Percentiles rank a stretch among this genome's conserved stretches.
Evolutionary conservation across 2,113 vertebrate genomes (phyloP).

Genomic region (Dissostichus mawsoni): DNA sequence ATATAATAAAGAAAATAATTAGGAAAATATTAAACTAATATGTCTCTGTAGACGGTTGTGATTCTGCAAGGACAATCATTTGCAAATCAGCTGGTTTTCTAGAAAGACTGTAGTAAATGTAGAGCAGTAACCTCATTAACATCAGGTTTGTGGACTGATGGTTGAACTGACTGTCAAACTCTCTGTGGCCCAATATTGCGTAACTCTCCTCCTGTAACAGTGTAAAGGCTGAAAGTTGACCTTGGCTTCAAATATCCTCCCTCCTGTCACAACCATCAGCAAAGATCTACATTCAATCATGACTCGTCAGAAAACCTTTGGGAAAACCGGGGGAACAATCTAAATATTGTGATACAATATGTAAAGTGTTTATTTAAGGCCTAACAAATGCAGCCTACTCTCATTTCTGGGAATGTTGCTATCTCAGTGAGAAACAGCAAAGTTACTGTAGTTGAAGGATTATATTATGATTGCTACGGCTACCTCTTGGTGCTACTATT

Average conservation of each 20-base stretch:
- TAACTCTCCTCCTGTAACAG: conserved; percentile 32
- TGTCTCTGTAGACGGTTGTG: background rate
- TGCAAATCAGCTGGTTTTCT: background rate
- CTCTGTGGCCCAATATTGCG: conserved; percentile 43
- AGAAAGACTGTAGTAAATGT: background rate
- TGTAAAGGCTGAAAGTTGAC: conserved; percentile 52
- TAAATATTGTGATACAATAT: background rate
- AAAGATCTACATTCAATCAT: background rate
- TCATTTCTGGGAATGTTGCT: background rate
- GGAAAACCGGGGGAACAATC: background rate
- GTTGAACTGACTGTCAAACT: conserved; percentile 19
- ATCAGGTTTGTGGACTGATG: conserved; percentile 5
- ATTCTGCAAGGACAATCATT: background rate
- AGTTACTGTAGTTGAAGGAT: background rate
- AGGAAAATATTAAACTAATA: too few relatives aligned
- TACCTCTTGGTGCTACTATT: background rate
- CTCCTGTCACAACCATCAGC: conserved; percentile 17
- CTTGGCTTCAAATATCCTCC: conserved; percentile 48
- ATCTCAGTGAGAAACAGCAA: background rate
- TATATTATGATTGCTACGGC: background rate
- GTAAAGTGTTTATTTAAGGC: background rate
- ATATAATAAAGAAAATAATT: background rate
- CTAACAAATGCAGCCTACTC: background rate
- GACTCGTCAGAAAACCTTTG: conserved; percentile 16
- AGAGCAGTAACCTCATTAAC: conserved; percentile 38